Conservation (phyloP, 1,140 invertebrate species). For the Eciton burchellii region DNA sequence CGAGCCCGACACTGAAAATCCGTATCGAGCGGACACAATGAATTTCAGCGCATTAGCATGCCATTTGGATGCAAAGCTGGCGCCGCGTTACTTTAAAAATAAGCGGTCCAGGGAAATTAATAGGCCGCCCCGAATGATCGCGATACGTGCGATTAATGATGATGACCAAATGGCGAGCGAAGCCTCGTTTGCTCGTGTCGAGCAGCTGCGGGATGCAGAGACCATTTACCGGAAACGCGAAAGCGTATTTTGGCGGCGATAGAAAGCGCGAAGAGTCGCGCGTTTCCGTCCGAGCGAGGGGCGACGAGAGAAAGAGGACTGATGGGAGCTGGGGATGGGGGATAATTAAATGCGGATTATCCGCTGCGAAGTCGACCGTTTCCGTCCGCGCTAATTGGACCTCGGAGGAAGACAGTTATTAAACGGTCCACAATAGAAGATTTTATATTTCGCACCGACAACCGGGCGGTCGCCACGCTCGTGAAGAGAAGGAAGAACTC, state of each 20-base stretch:
- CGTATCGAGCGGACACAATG: too few species aligned
- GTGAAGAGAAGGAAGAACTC: not conserved
- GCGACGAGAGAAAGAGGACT: not conserved
- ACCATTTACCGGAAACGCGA: not conserved
- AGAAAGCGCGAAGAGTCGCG: not conserved
- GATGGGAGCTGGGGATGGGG: not conserved
- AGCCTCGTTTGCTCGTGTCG: constrained; percentile 10
- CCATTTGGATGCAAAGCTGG: constrained; percentile 25
- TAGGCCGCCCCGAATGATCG: constrained; percentile 10
- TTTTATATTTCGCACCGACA: constrained; percentile 68
- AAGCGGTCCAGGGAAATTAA: constrained; percentile 2
- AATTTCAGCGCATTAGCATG: not conserved
- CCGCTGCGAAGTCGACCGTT: constrained; percentile 34
- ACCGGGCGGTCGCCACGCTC: constrained; percentile 16
- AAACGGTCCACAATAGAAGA: constrained; percentile 25
- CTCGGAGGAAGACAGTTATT: constrained; percentile 65
- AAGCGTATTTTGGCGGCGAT: not conserved
- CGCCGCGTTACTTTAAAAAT: constrained; percentile 25
- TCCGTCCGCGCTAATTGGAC: constrained; percentile 63
- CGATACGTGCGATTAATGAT: constrained; percentile 2
- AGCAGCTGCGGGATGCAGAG: not conserved
- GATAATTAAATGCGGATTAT: constrained; percentile 79
- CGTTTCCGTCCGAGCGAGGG: not conserved
- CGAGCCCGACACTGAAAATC: not conserved
- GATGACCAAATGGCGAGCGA: not conserved